Evolutionary conservation across 2,113 vertebrate genomes (phyloP).

Genomic region (Entelurus aequoreus): DNA sequence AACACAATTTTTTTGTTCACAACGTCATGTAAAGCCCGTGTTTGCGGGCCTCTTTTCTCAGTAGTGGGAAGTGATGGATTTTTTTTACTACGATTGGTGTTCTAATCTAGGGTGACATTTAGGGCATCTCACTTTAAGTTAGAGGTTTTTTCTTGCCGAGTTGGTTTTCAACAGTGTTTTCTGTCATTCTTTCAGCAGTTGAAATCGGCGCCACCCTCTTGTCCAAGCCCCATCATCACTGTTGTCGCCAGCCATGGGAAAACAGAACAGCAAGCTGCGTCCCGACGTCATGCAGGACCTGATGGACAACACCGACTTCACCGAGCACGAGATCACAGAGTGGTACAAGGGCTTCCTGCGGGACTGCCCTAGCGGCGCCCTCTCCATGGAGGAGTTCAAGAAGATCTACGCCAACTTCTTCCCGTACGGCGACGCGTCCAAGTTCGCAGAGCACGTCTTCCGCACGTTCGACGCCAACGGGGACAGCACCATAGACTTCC

Average conservation of each 20-base stretch:
- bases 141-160: not conserved
- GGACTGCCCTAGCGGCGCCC: constrained; percentile 96
- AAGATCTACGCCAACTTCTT: constrained; percentile 99
- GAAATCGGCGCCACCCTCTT: constrained; percentile 23
- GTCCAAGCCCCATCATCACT: constrained; percentile 8
- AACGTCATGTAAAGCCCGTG: no score
- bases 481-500: constrained; percentile 96
- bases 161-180: not conserved
- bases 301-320: constrained; percentile 97
- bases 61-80: no score
- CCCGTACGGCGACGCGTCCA: constrained; percentile 97
- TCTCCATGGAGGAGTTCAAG: constrained; percentile 99
- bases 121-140: no score
- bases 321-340: constrained; percentile 95
- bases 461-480: constrained; percentile 96
- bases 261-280: constrained; percentile 99
- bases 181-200: constrained; percentile 19
- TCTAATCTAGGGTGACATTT: no score
- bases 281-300: constrained; percentile 98
- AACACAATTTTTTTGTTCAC: no score
- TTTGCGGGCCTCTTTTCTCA: no score
- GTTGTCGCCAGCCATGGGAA: constrained; percentile 79
- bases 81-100: no score
- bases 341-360: constrained; percentile 99
- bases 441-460: constrained; percentile 97